Evolutionary conservation across 2,113 vertebrate species (phyloP).

Genomic region (Bos taurus): DNA sequence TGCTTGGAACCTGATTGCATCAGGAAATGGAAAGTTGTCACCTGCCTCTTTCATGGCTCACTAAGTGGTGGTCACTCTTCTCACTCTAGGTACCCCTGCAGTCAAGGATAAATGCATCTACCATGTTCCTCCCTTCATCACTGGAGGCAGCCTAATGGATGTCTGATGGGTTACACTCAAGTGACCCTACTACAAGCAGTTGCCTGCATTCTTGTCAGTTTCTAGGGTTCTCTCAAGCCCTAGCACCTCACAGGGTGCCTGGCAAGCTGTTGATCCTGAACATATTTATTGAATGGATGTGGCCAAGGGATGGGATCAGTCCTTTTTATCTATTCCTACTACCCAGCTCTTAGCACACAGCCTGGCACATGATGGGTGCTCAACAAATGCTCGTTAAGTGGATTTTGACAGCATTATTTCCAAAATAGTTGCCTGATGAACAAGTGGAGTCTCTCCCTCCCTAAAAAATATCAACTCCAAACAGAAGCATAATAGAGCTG

Average conservation of each 20-base stretch:
- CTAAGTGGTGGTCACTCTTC: neutral
- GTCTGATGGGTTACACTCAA: neutral
- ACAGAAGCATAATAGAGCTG: slow-evolving; percentile 61
- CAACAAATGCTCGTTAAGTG: slow-evolving; percentile 44
- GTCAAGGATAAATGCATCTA: neutral
- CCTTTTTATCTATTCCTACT: neutral
- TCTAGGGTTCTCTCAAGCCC: neutral
- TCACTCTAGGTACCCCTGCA: neutral
- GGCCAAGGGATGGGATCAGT: neutral
- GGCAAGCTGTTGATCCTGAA: neutral
- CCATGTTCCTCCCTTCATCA: neutral
- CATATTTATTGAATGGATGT: neutral
- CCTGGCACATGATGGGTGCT: neutral
- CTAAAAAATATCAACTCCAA: slow-evolving; percentile 49
- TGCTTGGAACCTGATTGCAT: neutral
- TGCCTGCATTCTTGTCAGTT: neutral
- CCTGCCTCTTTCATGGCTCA: neutral
- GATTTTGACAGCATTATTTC: slow-evolving; percentile 34
- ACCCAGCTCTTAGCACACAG: neutral
- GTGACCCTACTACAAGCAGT: neutral
- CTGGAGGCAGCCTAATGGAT: neutral
- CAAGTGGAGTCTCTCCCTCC: neutral
- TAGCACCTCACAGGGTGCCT: neutral
- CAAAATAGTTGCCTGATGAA: slow-evolving; percentile 58
- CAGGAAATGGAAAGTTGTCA: neutral